Evolutionary conservation across 2,113 vertebrate genomes (phyloP), one percentile per base, ranked within the genome.

Genomic region (Triplophysa tibetana): DNA sequence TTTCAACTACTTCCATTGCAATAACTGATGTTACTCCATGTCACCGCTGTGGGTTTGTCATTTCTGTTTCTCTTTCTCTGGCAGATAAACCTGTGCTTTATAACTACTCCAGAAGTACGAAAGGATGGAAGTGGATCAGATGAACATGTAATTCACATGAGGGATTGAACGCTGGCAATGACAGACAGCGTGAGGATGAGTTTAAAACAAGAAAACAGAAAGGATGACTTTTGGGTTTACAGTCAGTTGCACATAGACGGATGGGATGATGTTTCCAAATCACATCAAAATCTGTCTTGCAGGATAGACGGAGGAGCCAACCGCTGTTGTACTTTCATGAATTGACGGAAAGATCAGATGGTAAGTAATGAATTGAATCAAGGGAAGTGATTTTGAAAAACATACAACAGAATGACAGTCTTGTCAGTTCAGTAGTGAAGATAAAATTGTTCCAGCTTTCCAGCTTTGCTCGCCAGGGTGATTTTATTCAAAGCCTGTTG

Each of bases 1-100:
- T 74, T 38, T 75, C 70, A 74, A 61, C 54, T 29, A 48, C 45
- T 45, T 52, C 41, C 52, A 56, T 68, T 54, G 41, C 54, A 74
- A 74, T 61, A 78, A 38, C 64, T 19, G 61, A 45, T 82, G 70
- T 75, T 24, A 68, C 54, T 65, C 52, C 24, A 7, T 68, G 24
- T 48, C 62, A 62, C 50, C 52, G 26, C 52, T 60, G 29, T 60
- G 11, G 12, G 1, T 52, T 13, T 41, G 0, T 14, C 13, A 16
- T 16, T 52, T 21, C 54, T 58, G 14, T 21, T n/a, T 58, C 19
- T 58, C 52, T n/a, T n/a, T n/a, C n/a, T 58, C 54, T 66, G 10
- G 2, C 24, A 26, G 50, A 17, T 21, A 11, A 5, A 41, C 26
- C 24, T 45, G 41, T 7, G 26, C 16, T 54, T 33, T 9, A 23